Percentiles rank a stretch among this genome's conserved stretches.
Evolutionary conservation across 2,113 vertebrate genomes (phyloP).

Genomic region (Athene noctua): DNA sequence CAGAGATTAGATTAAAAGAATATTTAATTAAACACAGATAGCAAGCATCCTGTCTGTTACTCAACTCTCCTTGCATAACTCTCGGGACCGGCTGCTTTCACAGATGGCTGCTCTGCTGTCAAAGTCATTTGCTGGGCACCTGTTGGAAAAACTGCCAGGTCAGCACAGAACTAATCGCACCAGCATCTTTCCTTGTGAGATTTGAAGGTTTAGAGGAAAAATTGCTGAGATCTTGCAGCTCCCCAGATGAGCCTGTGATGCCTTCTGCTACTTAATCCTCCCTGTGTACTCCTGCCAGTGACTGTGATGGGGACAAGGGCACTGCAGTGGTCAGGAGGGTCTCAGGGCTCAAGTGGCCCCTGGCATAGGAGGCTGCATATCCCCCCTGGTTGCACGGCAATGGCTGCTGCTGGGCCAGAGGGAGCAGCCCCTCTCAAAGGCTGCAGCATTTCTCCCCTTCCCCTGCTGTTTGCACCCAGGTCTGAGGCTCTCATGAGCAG

Average conservation of each 20-base stretch:
- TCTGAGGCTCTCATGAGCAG: not conserved
- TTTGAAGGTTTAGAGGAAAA: not conserved
- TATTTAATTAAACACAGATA: conserved; percentile 2
- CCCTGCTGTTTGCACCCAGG: not conserved
- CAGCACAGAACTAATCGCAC: not conserved
- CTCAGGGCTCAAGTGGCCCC: not conserved
- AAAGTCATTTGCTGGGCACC: conserved; percentile 39
- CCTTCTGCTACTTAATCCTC: accelerated
- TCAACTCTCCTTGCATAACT: conserved; percentile 37
- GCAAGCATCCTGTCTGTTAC: conserved; percentile 34
- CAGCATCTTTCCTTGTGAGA: not conserved
- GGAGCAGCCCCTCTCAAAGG: not conserved
- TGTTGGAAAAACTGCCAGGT: conserved; percentile 43
- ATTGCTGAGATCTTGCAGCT: not conserved
- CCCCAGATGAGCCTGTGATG: not conserved
- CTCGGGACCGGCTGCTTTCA: not conserved
- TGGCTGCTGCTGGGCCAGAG: not conserved
- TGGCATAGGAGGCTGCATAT: not conserved
- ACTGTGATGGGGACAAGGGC: not conserved
- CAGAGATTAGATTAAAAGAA: not conserved
- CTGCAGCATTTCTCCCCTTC: not conserved
- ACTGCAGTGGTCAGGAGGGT: not conserved
- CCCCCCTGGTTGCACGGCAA: accelerated
- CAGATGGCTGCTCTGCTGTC: conserved; percentile 50
- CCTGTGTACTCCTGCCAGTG: not conserved